phyloP scores from a whole-genome alignment of 2,797 vertebrate species.

The Steatocranus sp. region DNA sequence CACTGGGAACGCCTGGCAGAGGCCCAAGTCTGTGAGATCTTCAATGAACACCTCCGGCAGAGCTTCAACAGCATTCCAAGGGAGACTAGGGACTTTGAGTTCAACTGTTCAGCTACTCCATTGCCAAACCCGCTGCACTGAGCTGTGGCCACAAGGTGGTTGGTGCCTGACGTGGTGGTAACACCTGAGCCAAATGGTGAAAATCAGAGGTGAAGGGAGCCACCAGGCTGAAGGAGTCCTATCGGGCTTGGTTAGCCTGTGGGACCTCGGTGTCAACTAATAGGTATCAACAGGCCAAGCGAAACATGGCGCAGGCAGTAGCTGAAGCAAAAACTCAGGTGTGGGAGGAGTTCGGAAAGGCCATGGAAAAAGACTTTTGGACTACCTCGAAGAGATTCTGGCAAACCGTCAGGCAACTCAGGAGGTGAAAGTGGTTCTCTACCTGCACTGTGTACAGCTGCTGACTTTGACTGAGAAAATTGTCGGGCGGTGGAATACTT shows the following conservation, averaged over 20 bases:
- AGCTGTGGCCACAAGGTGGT: not conserved
- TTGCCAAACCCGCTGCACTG: not conserved
- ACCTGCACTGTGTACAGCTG: not conserved
- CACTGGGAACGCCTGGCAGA: not conserved
- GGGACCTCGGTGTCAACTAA: not conserved
- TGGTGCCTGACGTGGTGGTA: not conserved
- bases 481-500: not conserved
- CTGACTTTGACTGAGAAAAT: not conserved
- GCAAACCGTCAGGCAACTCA: not conserved
- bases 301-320: not conserved
- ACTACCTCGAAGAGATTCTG: not conserved
- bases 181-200: not conserved
- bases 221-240: not conserved
- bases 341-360: not conserved
- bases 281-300: not conserved
- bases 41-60: not conserved
- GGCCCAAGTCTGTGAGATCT: not conserved
- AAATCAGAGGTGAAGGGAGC: not conserved
- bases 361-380: not conserved
- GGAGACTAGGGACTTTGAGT: not conserved
- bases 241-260: not conserved
- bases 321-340: not conserved
- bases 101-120: not conserved
- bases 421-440: fast-evolving
- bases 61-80: not conserved